Conservation (phyloP, 2,888 invertebrate species). For the Drosophila mettleri region DNA sequence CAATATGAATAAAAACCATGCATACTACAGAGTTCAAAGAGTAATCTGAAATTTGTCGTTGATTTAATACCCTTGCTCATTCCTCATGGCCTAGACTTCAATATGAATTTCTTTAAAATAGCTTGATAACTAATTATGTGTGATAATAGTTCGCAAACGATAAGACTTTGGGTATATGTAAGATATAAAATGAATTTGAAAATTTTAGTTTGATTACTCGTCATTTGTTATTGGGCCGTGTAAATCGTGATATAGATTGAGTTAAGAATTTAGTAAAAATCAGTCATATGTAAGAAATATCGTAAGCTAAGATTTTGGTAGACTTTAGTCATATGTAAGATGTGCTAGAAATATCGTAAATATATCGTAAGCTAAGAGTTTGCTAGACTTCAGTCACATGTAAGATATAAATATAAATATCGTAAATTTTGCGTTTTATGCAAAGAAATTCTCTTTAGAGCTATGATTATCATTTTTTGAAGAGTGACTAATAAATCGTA, state of each 20-base stretch:
- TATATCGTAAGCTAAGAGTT: background rate
- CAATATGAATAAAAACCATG: slow-evolving; percentile 28
- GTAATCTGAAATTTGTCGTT: background rate
- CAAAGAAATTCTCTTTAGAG: background rate
- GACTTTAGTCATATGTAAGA: background rate
- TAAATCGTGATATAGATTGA: too few relatives aligned
- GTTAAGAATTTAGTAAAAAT: background rate
- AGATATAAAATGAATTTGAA: background rate
- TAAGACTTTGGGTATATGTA: background rate
- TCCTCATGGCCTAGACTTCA: too few relatives aligned
- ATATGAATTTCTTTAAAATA: background rate
- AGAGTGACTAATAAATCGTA: background rate
- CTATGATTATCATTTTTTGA: background rate
- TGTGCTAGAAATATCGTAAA: background rate
- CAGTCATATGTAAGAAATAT: background rate
- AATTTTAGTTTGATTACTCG: background rate
- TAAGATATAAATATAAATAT: too few relatives aligned
- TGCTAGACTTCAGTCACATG: too few relatives aligned
- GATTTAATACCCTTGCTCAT: slow-evolving; percentile 3
- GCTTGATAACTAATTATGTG: slow-evolving; percentile 1
- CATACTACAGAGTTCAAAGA: slow-evolving; percentile 13
- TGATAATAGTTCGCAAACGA: background rate
- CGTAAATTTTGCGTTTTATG: background rate
- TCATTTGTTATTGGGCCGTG: too few relatives aligned
- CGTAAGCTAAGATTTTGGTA: background rate